These are phyloP conservation scores for Pharmacophagus antenor DNA, from an alignment of 2,888 invertebrate species.

Conservation along the genomic window DNA sequence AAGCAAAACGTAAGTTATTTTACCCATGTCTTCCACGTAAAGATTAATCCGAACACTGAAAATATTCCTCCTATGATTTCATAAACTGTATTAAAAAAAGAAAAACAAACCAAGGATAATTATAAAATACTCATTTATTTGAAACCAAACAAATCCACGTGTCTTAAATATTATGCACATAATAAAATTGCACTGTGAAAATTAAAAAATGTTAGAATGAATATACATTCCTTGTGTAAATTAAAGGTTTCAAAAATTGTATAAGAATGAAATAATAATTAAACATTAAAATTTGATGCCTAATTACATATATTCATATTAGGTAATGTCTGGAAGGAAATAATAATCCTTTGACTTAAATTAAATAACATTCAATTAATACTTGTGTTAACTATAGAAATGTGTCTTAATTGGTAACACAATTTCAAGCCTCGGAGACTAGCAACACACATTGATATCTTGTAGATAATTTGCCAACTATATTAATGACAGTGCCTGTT, in stretches of 20 bases:
- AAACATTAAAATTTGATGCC: constrained; percentile 21
- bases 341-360: constrained; percentile 15
- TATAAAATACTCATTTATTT: constrained; percentile 75
- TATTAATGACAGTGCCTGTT: constrained; percentile 34
- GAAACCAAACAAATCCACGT: constrained; percentile 54
- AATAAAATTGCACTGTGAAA: constrained; percentile 32
- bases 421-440: constrained; percentile 32
- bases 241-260: constrained; percentile 30
- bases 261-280: constrained; percentile 28
- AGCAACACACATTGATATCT: constrained; percentile 31
- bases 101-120: constrained; percentile 72
- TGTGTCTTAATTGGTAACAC: constrained; percentile 24
- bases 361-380: constrained; percentile 23
- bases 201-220: constrained; percentile 41
- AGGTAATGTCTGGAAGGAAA: constrained; percentile 18
- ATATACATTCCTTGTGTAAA: constrained; percentile 19
- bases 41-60: constrained; percentile 33
- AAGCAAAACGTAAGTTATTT: constrained; percentile 37
- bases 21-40: constrained; percentile 39
- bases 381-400: constrained; percentile 13
- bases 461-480: constrained; percentile 19
- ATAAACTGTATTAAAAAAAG: constrained; percentile 50
- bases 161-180: constrained; percentile 40
- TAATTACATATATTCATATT: constrained; percentile 12
- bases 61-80: constrained; percentile 36